Conservation (phyloP, 2,797 vertebrate species). For the Peromyscus nudipes region DNA sequence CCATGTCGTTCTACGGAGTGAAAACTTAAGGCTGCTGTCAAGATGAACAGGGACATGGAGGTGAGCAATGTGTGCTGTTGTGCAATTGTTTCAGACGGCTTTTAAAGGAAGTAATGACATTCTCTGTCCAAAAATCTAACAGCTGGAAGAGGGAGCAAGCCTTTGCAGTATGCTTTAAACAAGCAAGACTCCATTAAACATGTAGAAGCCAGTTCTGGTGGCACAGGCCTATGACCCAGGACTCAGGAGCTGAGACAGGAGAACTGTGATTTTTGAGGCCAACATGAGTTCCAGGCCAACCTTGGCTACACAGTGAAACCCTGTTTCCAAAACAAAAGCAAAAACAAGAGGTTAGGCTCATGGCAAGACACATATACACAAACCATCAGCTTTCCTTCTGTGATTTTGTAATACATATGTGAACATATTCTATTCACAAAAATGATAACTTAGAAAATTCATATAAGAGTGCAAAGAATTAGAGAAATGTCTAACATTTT, state of each 20-base stretch:
- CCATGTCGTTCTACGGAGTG: neutral
- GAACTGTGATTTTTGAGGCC: neutral
- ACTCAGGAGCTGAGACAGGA: neutral
- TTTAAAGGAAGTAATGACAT: neutral
- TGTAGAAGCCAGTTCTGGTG: neutral
- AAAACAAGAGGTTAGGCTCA: neutral
- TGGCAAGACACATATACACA: neutral
- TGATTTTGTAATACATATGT: neutral
- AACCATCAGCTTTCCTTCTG: neutral
- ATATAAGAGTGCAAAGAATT: neutral
- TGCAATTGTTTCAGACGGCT: neutral
- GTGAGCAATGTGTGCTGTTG: neutral
- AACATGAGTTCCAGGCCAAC: neutral
- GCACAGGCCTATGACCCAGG: neutral
- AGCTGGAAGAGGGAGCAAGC: neutral
- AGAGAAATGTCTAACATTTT: constrained; percentile 10
- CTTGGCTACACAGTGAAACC: neutral
- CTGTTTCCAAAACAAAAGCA: neutral
- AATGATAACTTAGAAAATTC: constrained; percentile 8
- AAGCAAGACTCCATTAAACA: neutral
- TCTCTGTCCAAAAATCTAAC: constrained; percentile 9
- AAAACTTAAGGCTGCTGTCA: neutral
- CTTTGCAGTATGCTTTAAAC: constrained; percentile 6
- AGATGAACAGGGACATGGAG: neutral
- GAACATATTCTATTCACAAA: neutral